Evolutionary conservation across 2,888 invertebrate species (phyloP).

Genomic region (Xestoiulus laeticollis): DNA sequence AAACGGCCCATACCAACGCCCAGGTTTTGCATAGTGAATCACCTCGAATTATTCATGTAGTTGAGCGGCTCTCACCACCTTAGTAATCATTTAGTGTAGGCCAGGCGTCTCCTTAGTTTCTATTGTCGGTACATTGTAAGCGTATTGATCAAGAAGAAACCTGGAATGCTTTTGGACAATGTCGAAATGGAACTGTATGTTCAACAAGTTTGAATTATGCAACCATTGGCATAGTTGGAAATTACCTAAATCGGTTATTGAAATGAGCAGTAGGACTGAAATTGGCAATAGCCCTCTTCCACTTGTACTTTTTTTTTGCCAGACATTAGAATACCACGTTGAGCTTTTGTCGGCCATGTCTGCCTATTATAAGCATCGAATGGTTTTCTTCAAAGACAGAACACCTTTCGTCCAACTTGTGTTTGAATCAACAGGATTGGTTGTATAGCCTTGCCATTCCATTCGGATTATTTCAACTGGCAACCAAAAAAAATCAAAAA

Average conservation of each 20-base stretch:
- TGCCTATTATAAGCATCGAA: background rate
- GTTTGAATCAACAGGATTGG: background rate
- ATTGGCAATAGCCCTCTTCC: background rate
- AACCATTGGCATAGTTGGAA: background rate
- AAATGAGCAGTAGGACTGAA: background rate
- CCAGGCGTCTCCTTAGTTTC: conserved; percentile 9
- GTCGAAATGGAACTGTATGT: background rate
- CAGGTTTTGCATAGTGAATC: conserved; percentile 34
- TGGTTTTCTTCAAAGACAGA: background rate
- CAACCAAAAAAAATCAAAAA: conserved; percentile 9
- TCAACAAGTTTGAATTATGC: background rate
- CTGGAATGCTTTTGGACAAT: background rate
- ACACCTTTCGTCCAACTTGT: background rate
- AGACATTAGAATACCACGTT: background rate
- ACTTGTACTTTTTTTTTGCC: background rate
- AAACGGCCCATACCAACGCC: background rate
- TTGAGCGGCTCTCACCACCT: conserved; percentile 2
- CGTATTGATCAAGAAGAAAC: conserved; percentile 43
- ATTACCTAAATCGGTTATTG: background rate
- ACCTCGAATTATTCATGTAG: conserved; percentile 27
- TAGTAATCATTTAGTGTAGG: background rate
- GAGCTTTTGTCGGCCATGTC: background rate
- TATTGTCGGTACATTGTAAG: conserved; percentile 27
- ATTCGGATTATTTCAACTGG: background rate
- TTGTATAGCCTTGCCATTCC: no score